Evolutionary conservation across 2,888 invertebrate genomes (phyloP).

Genomic region (Sepioteuthis lessoniana): DNA sequence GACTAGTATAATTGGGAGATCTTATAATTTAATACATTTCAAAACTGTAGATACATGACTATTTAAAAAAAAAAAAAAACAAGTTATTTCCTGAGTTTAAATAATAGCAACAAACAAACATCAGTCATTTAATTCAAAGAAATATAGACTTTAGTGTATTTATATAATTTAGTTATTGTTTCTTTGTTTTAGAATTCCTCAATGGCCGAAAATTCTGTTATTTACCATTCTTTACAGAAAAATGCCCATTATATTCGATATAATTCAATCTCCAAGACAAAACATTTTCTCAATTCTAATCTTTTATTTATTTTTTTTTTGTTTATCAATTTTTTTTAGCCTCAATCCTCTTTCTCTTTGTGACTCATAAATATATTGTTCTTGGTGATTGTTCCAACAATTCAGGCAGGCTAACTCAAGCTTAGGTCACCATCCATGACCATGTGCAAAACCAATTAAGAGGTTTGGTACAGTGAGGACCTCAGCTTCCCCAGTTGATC

Average conservation of each 20-base stretch:
- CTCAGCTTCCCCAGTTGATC: not conserved
- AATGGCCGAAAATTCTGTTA: not conserved
- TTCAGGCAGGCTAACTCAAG: not conserved
- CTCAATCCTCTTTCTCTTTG: not conserved
- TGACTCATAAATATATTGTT: not conserved
- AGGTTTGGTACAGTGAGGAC: not conserved
- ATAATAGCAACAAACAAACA: not conserved
- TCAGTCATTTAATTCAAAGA: not conserved
- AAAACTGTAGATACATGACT: no score
- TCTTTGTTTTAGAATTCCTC: not conserved
- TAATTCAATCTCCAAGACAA: not conserved
- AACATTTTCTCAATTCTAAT: not conserved
- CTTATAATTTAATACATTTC: no score
- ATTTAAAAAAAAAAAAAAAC: not conserved
- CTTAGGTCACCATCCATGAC: not conserved
- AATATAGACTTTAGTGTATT: not conserved
- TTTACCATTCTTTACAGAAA: not conserved
- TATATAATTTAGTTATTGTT: not conserved
- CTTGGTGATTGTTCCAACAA: not conserved
- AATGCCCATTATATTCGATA: not conserved
- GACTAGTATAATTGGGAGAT: no score
- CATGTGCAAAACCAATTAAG: not conserved
- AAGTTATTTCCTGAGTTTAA: not conserved
- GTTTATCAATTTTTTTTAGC: not conserved
- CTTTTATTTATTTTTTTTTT: not conserved